These are phyloP conservation scores for Ashinkailepas kermadecensis DNA, from an alignment of 2,888 invertebrate genomes.

Conservation along the genomic window DNA sequence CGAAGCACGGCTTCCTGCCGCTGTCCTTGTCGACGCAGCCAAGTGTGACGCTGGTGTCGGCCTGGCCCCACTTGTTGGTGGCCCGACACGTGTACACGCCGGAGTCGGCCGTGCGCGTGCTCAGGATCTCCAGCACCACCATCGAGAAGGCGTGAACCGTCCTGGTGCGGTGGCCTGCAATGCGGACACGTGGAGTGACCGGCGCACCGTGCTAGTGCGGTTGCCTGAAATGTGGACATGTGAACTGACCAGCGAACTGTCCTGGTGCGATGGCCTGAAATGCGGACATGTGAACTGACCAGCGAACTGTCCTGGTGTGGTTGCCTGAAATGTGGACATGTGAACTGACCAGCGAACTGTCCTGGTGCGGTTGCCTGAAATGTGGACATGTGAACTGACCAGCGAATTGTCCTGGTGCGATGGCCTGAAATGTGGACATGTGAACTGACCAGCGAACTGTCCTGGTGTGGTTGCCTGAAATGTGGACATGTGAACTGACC, in stretches of 20 bases:
- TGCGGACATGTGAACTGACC: too few relatives aligned
- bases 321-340: too few relatives aligned
- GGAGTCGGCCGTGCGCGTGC: conserved; percentile 74
- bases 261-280: too few relatives aligned
- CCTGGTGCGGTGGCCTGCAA: conserved; percentile 63
- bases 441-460: conserved; percentile 55
- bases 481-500: too few relatives aligned
- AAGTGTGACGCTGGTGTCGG: conserved; percentile 61
- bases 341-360: too few relatives aligned
- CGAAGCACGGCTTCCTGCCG: conserved; percentile 80
- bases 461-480: conserved; percentile 63
- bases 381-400: too few relatives aligned
- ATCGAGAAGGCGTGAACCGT: conserved; percentile 96
- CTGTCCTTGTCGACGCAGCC: conserved; percentile 72
- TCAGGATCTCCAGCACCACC: conserved; percentile 91
- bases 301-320: too few relatives aligned
- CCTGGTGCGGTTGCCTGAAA: too few relatives aligned
- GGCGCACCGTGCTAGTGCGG: too few relatives aligned
- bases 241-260: too few relatives aligned
- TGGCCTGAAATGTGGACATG: conserved; percentile 47
- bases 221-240: too few relatives aligned
- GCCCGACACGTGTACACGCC: conserved; percentile 83
- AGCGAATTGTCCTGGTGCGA: conserved; percentile 64
- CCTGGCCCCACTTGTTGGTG: conserved; percentile 79
- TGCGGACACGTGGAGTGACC: too few relatives aligned